phyloP scores from a whole-genome alignment of 2,797 vertebrate genomes.

The Enteromius treurensis region DNA sequence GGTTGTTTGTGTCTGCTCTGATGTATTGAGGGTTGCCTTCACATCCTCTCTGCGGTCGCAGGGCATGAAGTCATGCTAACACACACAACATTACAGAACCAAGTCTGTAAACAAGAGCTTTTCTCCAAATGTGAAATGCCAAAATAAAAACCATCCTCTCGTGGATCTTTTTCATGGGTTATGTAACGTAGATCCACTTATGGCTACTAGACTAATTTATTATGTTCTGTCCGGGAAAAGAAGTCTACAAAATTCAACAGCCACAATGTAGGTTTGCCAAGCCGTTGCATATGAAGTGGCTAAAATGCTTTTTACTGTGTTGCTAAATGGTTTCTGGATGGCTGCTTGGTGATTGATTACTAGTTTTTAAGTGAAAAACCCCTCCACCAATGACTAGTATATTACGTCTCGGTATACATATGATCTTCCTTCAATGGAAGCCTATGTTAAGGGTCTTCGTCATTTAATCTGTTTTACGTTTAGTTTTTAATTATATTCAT shows the following conservation, averaged over 20 bases:
- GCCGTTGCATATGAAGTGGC: neutral
- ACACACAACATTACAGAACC: slow-evolving; percentile 13
- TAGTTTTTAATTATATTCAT: neutral
- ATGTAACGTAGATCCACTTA: slow-evolving; percentile 3
- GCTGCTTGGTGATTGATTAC: neutral
- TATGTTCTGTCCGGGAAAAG: slow-evolving; percentile 13
- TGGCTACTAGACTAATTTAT: slow-evolving; percentile 13
- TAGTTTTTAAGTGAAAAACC: neutral
- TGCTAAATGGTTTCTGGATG: slow-evolving; percentile 1
- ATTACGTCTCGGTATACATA: neutral
- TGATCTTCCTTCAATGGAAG: neutral
- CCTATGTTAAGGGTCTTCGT: neutral
- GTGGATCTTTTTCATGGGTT: neutral
- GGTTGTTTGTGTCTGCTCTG: slow-evolving; percentile 31
- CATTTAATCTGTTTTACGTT: neutral
- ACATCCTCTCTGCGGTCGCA: neutral
- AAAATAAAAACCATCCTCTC: slow-evolving; percentile 17
- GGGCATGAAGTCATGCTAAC: slow-evolving; percentile 27
- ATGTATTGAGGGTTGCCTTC: slow-evolving; percentile 1
- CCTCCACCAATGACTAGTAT: neutral
- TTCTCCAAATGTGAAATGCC: neutral
- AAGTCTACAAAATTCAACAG: neutral
- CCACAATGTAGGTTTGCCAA: neutral
- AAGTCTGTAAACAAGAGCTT: neutral
- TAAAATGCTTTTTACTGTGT: neutral